Conservation (phyloP, 53 echinoderm and acorn worm species). For the Henricia sp. region DNA sequence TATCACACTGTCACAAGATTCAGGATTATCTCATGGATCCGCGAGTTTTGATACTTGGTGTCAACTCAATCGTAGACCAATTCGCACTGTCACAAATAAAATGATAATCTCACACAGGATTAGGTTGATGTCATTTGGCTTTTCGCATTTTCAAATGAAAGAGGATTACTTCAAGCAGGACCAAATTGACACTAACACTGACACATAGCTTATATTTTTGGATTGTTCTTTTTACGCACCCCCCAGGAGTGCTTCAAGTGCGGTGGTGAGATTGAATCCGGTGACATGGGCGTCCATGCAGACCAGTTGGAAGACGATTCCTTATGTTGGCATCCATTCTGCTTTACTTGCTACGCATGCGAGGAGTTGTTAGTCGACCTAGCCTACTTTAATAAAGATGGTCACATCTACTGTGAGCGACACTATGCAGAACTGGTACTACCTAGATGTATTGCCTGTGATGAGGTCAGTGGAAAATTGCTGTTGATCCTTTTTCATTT, state of each 20-base stretch:
- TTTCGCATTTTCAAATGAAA: not conserved
- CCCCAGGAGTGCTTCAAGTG: slow-evolving; percentile 94
- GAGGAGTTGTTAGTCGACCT: slow-evolving; percentile 90
- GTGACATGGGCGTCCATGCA: slow-evolving; percentile 91
- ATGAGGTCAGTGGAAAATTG: slow-evolving; percentile 77
- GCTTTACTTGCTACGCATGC: slow-evolving; percentile 91
- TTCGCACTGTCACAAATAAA: no score
- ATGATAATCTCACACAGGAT: not conserved
- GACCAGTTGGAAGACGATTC: slow-evolving; percentile 90
- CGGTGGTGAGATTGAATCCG: slow-evolving; percentile 94
- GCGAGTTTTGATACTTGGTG: no score
- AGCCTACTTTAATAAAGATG: slow-evolving; percentile 93
- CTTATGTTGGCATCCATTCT: slow-evolving; percentile 91
- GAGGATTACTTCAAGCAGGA: no score
- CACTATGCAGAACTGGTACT: slow-evolving; percentile 97
- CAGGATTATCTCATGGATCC: no score
- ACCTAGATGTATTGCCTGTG: slow-evolving; percentile 93
- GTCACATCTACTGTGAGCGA: slow-evolving; percentile 94
- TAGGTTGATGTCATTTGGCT: not conserved
- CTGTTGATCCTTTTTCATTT: not conserved
- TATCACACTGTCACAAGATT: no score
- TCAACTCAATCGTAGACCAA: no score
- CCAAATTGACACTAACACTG: no score
- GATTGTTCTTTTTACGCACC: not conserved
- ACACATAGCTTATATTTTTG: no score